Base-by-base conservation (phyloP, 2,797 vertebrate genomes). In the Distichodus sexfasciatus region DNA sequence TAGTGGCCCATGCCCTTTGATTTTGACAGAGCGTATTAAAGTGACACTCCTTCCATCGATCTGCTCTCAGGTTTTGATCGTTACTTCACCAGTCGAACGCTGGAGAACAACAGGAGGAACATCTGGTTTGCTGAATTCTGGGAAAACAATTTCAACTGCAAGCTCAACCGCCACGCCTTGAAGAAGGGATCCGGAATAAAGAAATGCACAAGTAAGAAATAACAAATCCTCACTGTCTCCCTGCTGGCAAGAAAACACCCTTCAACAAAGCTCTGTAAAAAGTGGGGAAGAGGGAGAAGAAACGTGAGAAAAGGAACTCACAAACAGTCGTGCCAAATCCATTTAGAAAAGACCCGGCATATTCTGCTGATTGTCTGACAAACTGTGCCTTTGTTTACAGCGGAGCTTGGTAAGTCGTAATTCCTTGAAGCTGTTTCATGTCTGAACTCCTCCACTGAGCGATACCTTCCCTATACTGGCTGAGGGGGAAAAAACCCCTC, bases 41-140 rank as follows among this genome's bases (percentile, higher is more conserved):
- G 33, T 68, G 58, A 71, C 67, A 75, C 50, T 60, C 53, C 71
- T 69, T 60, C 62, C 53, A 68, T 77, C n/a, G 53, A 77, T 70
- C 53, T 71, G 12, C 53, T 0, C 82, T 57, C 78, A 98, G 96
- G 96, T 76, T 99, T 99, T 83, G 97, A 99, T 87, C 94, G 95
- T 78, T 98, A 98, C 89, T 99, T 99, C 91, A 94, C 93, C 88
- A 97, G 94, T 83, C 93, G 97, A 76, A 98, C 95, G 0, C 85
- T 99, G 89, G 96, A 99, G 84, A 99, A 99, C 90, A 99, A 99
- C 91, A 93, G 97, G 81, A 89, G 96, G 41, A 98, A 99, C 89
- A 98, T 99, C 81, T 99, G 97, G 97, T 99, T 99, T 64, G 97
- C 96, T 0, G 97, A 99, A 84, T 98, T 98, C 79, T 99, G 97